Percentiles rank a stretch among this genome's conserved stretches.
These are phyloP conservation scores for Drosophila aldrichi DNA, from an alignment of 2,888 invertebrate species.

Conservation along the genomic window DNA sequence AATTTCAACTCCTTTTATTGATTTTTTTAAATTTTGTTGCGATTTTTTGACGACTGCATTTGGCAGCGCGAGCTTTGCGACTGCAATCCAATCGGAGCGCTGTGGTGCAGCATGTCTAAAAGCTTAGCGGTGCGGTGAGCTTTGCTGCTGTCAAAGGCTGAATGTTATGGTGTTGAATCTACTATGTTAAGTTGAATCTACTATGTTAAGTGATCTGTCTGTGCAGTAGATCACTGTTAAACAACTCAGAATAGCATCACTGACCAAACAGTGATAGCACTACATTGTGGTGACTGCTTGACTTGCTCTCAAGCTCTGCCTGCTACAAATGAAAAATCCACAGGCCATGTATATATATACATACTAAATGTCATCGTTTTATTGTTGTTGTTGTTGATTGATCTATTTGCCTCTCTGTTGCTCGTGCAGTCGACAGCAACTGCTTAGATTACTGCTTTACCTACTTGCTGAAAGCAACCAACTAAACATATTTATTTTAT, in stretches of 20 bases:
- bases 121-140: conserved; percentile 29
- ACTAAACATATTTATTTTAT: conserved; percentile 46
- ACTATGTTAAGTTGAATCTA: neutral
- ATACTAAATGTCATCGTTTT: conserved; percentile 55
- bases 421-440: conserved; percentile 1
- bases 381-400: conserved; percentile 65
- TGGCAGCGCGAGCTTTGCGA: conserved; percentile 42
- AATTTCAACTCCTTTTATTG: conserved; percentile 36
- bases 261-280: no score
- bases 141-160: conserved; percentile 40
- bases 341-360: conserved; percentile 3
- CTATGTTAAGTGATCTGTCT: neutral
- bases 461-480: conserved; percentile 61
- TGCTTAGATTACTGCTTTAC: conserved; percentile 23
- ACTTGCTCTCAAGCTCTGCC: neutral
- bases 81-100: conserved; percentile 49
- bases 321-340: conserved; percentile 15
- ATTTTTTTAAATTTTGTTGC: conserved; percentile 51
- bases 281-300: neutral
- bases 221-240: no score
- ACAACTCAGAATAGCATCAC: no score
- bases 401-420: conserved; percentile 50
- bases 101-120: conserved; percentile 26
- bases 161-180: conserved; percentile 8
- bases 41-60: conserved; percentile 51